Evolutionary conservation across 2,797 vertebrate species (phyloP).

Genomic region (Phoeniculus purpureus): DNA sequence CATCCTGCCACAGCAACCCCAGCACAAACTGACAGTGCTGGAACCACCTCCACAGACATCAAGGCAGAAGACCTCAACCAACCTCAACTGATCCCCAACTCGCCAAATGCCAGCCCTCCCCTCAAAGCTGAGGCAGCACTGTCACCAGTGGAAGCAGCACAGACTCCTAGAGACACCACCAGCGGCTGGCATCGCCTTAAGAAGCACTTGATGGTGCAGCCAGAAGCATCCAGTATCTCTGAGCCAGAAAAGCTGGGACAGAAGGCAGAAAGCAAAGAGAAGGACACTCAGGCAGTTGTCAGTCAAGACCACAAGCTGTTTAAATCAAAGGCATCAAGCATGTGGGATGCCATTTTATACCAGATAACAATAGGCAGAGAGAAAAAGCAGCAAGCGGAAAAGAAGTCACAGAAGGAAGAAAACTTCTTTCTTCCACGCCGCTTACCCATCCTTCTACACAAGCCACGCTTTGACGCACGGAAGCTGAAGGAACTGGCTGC

Average conservation of each 20-base stretch:
- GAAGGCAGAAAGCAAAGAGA: slow-evolving; percentile 11
- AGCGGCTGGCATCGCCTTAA: slow-evolving; percentile 90
- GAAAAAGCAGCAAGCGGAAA: slow-evolving; percentile 70
- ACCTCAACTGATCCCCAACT: background rate
- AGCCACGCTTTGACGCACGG: slow-evolving; percentile 90
- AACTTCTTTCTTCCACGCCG: slow-evolving; percentile 74
- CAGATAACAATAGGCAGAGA: slow-evolving; percentile 87
- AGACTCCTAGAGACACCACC: slow-evolving; percentile 69
- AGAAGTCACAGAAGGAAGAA: slow-evolving; percentile 54
- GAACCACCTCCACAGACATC: background rate
- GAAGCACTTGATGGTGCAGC: slow-evolving; percentile 88
- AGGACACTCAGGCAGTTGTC: background rate
- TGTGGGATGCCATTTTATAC: slow-evolving; percentile 95
- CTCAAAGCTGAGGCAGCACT: background rate
- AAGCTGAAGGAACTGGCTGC: slow-evolving; percentile 89
- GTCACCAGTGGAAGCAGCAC: background rate
- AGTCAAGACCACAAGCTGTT: slow-evolving; percentile 35
- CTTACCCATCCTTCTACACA: slow-evolving; percentile 87
- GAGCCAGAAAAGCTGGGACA: background rate
- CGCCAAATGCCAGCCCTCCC: background rate
- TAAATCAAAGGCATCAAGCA: slow-evolving; percentile 82
- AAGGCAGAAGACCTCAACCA: background rate
- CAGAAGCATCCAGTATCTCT: slow-evolving; percentile 75
- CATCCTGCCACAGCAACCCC: background rate
- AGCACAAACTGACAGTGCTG: background rate